Percentiles rank a stretch among this genome's conserved stretches.
Conservation (phyloP, 1,140 invertebrate genomes). For the Trigoniulus corallinus region DNA sequence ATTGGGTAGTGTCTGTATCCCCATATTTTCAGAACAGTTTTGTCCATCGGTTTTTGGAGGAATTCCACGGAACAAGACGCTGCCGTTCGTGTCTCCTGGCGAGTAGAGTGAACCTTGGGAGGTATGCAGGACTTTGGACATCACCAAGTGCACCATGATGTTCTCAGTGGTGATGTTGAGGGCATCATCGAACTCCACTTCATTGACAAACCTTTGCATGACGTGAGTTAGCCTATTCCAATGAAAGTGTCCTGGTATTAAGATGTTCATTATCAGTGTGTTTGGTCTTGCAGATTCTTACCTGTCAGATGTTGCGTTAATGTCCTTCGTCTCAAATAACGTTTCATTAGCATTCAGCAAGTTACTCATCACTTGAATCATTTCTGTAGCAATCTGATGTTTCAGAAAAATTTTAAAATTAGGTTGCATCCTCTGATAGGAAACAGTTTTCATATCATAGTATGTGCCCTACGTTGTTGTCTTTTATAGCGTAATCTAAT, state of each 20-base stretch:
- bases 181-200: background rate
- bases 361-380: slow-evolving; percentile 22
- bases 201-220: background rate
- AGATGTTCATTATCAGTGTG: background rate
- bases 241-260: background rate
- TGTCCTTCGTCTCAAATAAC: background rate
- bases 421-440: background rate
- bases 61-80: slow-evolving; percentile 15
- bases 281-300: background rate
- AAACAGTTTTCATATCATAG: no score
- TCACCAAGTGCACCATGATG: no score
- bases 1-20: no score
- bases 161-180: no score
- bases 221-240: background rate
- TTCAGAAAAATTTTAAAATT: slow-evolving; percentile 2
- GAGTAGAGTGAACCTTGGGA: no score
- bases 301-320: background rate
- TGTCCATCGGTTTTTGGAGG: slow-evolving; percentile 8
- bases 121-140: no score
- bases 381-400: slow-evolving; percentile 19
- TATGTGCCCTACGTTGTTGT: slow-evolving; percentile 15
- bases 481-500: slow-evolving; percentile 14
- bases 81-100: slow-evolving; percentile 10
- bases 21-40: no score
- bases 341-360: slow-evolving; percentile 20